Base-by-base conservation (phyloP, 2,113 vertebrate species). In the Embiotoca jacksoni region DNA sequence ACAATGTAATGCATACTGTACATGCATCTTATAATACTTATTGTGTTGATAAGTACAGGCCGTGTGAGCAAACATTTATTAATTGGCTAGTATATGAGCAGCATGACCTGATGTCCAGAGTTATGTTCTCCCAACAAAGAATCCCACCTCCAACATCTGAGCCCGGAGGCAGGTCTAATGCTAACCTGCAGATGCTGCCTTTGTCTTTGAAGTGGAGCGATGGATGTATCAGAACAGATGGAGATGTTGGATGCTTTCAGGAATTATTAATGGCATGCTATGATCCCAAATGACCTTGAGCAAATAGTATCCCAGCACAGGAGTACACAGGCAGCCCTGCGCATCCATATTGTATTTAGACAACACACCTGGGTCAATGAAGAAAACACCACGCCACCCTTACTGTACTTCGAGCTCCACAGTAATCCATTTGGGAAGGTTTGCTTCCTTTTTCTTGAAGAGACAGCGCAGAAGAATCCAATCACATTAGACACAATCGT, bases 251-350 rank as follows among this genome's bases (percentile, higher is more conserved):
- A 91, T 91, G 87, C 86, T 92, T 94, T 90, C 91, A 85, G 89
- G 86, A 92, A 92, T 93, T 93, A 94, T 94, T 94, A 94, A 94
- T 95, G 91, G 84, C 88, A 82, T 32, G 65, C 92, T 82, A 91
- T 93, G 93, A 93, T 94, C 93, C 92, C 91, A 91, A 90, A 94
- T 92, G 92, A 94, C 92, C 93, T 94, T 95, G 92, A 94, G 91
- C 86, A 89, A 92, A 94, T 82, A 92, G 85, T 84, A 85, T 90
- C 80, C 75, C 83, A 88, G 75, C 88, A 83, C 79, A 54, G 33
- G 77, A 88, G 89, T 75, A 80, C 89, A 88, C 88, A 88, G 70
- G 66, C 85, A 86, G 78, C 66, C 79, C 87, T 80, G 79, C 82
- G 82, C 88, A 88, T 92, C 88, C 80, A 86, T 88, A 89, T 78